These are phyloP conservation scores for Bemisia tabaci DNA, from an alignment of 1,140 invertebrate genomes.

Conservation along the genomic window DNA sequence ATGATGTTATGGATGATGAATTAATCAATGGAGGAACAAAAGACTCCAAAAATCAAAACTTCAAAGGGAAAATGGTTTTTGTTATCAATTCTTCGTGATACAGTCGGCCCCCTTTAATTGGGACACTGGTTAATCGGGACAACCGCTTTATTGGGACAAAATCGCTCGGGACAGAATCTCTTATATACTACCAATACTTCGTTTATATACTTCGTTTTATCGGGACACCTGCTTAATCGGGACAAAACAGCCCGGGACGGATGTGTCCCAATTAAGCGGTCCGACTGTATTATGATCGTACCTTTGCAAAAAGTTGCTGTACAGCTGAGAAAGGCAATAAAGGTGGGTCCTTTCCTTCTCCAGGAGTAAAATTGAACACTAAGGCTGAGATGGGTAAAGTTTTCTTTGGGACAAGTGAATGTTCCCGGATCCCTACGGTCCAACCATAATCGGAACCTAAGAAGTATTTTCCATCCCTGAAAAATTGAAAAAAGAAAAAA, in stretches of 20 bases:
- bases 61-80: too few species aligned
- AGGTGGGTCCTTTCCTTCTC: slow-evolving; percentile 43
- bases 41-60: too few species aligned
- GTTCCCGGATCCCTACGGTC: neutral
- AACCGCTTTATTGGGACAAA: neutral
- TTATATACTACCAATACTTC: neutral
- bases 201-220: neutral
- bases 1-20: too few species aligned
- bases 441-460: neutral
- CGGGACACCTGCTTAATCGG: neutral
- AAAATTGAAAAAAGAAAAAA: neutral
- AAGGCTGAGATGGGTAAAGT: slow-evolving; percentile 13
- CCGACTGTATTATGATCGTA: neutral
- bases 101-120: too few species aligned
- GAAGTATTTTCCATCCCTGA: neutral
- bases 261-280: neutral
- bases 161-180: neutral
- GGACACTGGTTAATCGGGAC: neutral
- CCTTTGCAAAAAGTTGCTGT: slow-evolving; percentile 39
- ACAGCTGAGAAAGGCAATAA: slow-evolving; percentile 65
- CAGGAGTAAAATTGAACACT: slow-evolving; percentile 31
- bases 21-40: too few species aligned
- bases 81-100: too few species aligned
- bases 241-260: neutral
- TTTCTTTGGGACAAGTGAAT: slow-evolving; percentile 13